Base-by-base conservation (phyloP, 2,797 vertebrate species). In the Adelosebastes latens region DNA sequence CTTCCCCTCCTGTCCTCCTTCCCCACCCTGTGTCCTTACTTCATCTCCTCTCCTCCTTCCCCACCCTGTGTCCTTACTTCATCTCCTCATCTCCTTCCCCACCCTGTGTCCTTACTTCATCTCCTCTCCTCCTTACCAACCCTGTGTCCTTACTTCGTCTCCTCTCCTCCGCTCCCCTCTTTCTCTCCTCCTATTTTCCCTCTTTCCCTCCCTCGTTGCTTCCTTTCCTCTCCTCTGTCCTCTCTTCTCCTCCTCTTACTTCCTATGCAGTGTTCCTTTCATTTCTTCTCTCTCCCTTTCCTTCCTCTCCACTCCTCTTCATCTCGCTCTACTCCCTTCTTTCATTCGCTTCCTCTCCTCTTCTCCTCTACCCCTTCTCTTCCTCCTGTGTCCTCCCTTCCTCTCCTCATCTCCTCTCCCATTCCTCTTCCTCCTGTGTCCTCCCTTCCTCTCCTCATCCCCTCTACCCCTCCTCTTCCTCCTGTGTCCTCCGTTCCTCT, bases 111-210 rank as follows among this genome's bases (percentile, higher is more conserved):
- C 25, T 29, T 7, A 31, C 0, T n/a, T n/a, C 4, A 11, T 34
- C 24, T 25, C 7, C 22, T 34, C 22, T 91, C 93, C 39, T 53
- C 52, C 52, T 34, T 34, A 3, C 34, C 34, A 10, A 20, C 67
- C 52, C 32, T 53, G 20, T 29, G 1, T 10, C 11, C 31, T 5
- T 20, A 2, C 42, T 5, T 14, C 61, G 7, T 39, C 20, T 12
- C 60, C n/a, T 55, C 52, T 79, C 8, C 39, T 12, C 39, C 42
- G 3, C 20, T 31, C 22, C 34, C 34, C 34, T 36, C 34, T 36
- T 29, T 2, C 11, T n/a, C 20, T 61, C 55, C 24, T 58, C 55
- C 24, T 58, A 20, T 4, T 53, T 22, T 53, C 20, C 8, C 36
- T 12, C 4, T 25, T 64, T 49, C 8, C 31, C 65, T 31, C 29